phyloP scores from a whole-genome alignment of 2,797 vertebrate genomes.

The Artibeus lituratus region DNA sequence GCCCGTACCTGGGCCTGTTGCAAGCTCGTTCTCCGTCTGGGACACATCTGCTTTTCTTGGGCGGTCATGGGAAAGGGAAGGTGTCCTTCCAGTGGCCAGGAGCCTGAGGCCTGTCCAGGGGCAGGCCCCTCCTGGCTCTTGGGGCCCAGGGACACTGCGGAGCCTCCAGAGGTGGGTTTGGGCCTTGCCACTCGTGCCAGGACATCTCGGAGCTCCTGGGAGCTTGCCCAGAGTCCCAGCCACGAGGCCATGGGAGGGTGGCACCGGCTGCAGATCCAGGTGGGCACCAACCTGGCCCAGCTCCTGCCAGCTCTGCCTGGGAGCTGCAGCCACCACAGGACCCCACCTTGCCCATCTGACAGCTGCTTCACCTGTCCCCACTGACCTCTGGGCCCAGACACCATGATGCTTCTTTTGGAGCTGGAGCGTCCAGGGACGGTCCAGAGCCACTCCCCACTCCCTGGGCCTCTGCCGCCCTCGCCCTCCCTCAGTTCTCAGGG shows the following conservation, averaged over 20 bases:
- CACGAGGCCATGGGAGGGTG: not conserved
- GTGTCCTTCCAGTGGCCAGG: not conserved
- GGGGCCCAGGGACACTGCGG: not conserved
- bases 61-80: not conserved
- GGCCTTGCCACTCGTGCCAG: not conserved
- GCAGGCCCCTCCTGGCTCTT: not conserved
- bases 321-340: not conserved
- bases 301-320: not conserved
- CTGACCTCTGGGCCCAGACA: rapidly evolving
- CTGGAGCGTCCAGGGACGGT: too few relatives aligned
- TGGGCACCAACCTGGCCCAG: too few relatives aligned
- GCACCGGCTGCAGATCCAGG: rapidly evolving
- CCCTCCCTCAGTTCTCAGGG: too few relatives aligned
- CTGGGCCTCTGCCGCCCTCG: rapidly evolving
- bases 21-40: not conserved
- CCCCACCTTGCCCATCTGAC: rapidly evolving
- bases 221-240: not conserved
- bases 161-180: rapidly evolving
- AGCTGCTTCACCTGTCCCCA: not conserved
- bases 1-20: not conserved
- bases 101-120: not conserved
- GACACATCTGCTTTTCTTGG: too few relatives aligned
- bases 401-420: rapidly evolving
- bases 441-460: not conserved
- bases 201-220: rapidly evolving